phyloP scores from a whole-genome alignment of 1,140 invertebrate genomes.

The Mercenaria mercenaria region DNA sequence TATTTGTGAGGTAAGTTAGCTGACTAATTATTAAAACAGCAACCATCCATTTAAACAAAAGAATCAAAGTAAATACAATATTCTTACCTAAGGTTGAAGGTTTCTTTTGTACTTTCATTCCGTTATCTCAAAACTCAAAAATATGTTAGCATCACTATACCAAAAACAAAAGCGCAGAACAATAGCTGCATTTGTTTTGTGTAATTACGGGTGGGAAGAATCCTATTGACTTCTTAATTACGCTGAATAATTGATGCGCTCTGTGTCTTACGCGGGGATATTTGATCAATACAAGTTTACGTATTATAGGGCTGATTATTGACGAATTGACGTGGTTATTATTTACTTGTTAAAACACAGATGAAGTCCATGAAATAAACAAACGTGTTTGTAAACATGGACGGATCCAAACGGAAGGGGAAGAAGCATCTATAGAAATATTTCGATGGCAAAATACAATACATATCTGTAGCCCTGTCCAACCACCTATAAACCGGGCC shows the following conservation, averaged over 20 bases:
- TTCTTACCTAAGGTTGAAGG: neutral
- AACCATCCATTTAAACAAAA: too few relatives aligned
- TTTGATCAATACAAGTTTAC: neutral
- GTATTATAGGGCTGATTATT: neutral
- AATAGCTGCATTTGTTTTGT: neutral
- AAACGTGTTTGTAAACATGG: too few relatives aligned
- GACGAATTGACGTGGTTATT: neutral
- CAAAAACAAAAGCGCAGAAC: neutral
- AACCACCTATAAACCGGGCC: too few relatives aligned
- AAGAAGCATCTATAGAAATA: too few relatives aligned
- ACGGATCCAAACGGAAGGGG: too few relatives aligned
- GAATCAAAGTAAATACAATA: too few relatives aligned
- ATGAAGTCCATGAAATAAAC: too few relatives aligned
- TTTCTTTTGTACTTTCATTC: neutral
- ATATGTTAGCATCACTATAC: neutral
- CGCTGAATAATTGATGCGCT: conserved; percentile 22
- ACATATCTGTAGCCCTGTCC: too few relatives aligned
- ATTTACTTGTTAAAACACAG: too few relatives aligned
- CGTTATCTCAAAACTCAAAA: neutral
- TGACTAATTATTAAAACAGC: too few relatives aligned
- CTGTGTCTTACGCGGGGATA: neutral
- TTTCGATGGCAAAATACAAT: too few relatives aligned
- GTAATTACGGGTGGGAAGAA: neutral
- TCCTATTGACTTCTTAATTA: conserved; percentile 14
- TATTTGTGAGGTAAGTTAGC: too few relatives aligned